Base-by-base conservation (phyloP, 64 coral and sea anemone genomes). In the Montipora foliosa region DNA sequence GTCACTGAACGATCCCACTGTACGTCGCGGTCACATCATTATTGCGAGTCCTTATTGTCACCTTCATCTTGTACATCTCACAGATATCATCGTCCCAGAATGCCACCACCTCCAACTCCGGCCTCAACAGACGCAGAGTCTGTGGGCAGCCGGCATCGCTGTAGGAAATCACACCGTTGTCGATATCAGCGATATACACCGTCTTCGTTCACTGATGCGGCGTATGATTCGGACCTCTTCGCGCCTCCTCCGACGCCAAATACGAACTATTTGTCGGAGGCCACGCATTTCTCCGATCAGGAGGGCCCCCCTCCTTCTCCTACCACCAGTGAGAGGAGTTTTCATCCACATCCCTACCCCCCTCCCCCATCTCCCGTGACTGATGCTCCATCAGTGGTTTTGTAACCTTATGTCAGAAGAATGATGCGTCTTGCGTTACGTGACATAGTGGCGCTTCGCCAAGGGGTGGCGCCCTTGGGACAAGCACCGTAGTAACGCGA, bases 341-440 rank as follows among this genome's bases (percentile, higher is more conserved):
- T 84, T 84, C 66, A 71, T 49, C 88, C 91, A 48, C 93, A 95
- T 88, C 96, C 96, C 6, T 98, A 95, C 67, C 96, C 96, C 37
- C 96, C 96, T 16, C 96, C 96, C 15, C 96, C 96, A 16, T 98
- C 96, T 10, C 96, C 96, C 1, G 96, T 98, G 29, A 98, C 96
- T 53, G 96, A 98, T 66, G 91, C 96, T 0, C 96, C 96, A 45
- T 98, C 96, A 62, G 83, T 98, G 85, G 79, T 98, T 67, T 70
- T 86, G 44, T 86, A 86, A 86, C 66, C 19, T 46, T 46, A 4
- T 46, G 2, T 10, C 14, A 48, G 66, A 5, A 72, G 45, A 21
- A 68, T 60, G 44, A 13, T 50, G 12, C 21, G 49, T 71, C 5
- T 10, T 71, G 81, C 10, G 47, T 70, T 15, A 69, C 47, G 62